Percentiles rank a stretch among this genome's conserved stretches.
These are phyloP conservation scores for Parthenolecanium corni DNA, from an alignment of 2,888 invertebrate genomes.

Conservation along the genomic window DNA sequence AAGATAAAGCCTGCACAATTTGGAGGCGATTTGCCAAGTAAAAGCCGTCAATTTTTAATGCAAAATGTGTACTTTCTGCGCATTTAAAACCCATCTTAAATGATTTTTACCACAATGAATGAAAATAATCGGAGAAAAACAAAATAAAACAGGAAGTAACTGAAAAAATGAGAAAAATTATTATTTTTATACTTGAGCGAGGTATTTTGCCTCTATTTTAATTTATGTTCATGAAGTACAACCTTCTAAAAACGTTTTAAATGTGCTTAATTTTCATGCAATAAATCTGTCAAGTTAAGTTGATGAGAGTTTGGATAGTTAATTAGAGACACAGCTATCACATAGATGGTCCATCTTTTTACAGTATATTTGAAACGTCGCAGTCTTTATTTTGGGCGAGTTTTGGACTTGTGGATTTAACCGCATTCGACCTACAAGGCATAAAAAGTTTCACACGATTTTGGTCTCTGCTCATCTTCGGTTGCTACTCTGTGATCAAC, in stretches of 20 bases:
- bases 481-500: slow-evolving; percentile 93
- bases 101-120: neutral
- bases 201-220: too few species aligned
- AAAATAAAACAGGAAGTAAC: neutral
- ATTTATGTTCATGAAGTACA: too few species aligned
- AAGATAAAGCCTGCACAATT: slow-evolving; percentile 69
- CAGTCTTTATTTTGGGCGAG: slow-evolving; percentile 98
- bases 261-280: too few species aligned
- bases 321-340: too few species aligned
- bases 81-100: neutral
- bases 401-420: slow-evolving; percentile 88
- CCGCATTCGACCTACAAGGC: slow-evolving; percentile 85
- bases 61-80: neutral
- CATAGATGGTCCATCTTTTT: too few species aligned
- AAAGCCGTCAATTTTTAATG: too few species aligned
- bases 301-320: too few species aligned
- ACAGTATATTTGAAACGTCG: slow-evolving; percentile 92
- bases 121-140: neutral
- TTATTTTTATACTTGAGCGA: neutral
- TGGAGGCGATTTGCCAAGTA: slow-evolving; percentile 85
- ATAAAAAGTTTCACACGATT: slow-evolving; percentile 92
- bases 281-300: too few species aligned
- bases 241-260: too few species aligned
- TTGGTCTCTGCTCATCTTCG: slow-evolving; percentile 95
- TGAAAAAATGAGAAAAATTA: neutral